Evolutionary conservation across 2,797 vertebrate genomes (phyloP), one percentile per base, ranked within the genome.

Genomic region (Coluber constrictor): DNA sequence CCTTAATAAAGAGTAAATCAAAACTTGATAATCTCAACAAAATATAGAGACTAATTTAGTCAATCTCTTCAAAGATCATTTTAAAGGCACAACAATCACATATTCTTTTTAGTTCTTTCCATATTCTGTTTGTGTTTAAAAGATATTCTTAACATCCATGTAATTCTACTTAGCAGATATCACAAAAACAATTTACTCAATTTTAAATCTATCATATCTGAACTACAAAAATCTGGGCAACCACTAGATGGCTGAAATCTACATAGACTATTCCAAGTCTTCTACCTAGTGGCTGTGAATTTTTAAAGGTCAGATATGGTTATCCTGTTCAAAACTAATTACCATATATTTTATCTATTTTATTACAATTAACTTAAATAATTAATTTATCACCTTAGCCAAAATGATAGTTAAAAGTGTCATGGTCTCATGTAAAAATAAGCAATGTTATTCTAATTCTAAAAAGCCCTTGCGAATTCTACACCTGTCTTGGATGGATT

Each of bases 121-220:
- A 61, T 18, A 27, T 27, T 23, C 12, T 18, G 5, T 6, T 0
- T 18, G 12, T 0, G 29, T 56, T 57, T 7, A 0, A 90, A 61
- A 56, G 4, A 4, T 0, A 0, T 0, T 32, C 0, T 0, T 0
- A 47, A 23, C 0, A 59, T 57, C 43, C 3, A 0, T 25, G 18
- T 70, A 43, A 61, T 43, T 79, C 25, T 13, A 25, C 89, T 87
- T 23, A 43, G 51, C 12, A 47, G 10, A n/a, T 55, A 20, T 66
- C 74, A 7, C 59, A 32, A 37, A 86, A 86, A 29, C 9, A 86
- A 55, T 55, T 55, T 54, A 56, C 23, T 57, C 43, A 79, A 23
- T 20, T 74, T 79, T 79, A 79, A 37, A 8, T 43, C 83, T 61
- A 43, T 92, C 13, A 43, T 60, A 86, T 89, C 89, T 92, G 15